Evolutionary conservation across 2,113 vertebrate genomes (phyloP).

Genomic region (Daboia siamensis): DNA sequence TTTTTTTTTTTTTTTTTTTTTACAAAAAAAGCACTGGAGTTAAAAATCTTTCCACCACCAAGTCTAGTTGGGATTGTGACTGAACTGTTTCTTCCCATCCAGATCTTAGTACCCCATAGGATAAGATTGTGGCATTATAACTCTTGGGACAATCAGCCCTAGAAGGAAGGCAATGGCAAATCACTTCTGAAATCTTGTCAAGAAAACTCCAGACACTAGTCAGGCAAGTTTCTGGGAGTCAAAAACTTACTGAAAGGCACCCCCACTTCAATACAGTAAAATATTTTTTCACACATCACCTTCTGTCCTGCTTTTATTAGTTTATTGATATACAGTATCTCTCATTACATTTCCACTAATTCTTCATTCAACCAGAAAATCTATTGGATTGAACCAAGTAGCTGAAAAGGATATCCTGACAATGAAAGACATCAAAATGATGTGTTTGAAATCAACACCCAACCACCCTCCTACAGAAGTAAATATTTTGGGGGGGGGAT

Average conservation of each 20-base stretch:
- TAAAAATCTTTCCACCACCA: neutral
- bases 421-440: neutral
- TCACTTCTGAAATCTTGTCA: neutral
- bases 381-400: neutral
- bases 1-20: no score
- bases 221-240: neutral
- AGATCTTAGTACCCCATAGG: neutral
- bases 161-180: neutral
- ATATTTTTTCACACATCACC: neutral
- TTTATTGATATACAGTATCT: neutral
- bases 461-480: no score
- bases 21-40: neutral
- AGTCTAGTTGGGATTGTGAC: neutral
- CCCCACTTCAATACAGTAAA: neutral
- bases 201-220: neutral
- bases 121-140: neutral
- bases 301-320: neutral
- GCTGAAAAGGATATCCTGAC: neutral
- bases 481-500: no score
- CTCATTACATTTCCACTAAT: neutral
- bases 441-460: no score
- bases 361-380: constrained; percentile 12
- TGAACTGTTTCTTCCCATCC: neutral
- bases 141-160: neutral
- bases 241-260: neutral